Evolutionary conservation across 2,113 vertebrate genomes (phyloP), one percentile per base, ranked within the genome.

Genomic region (Psophia crepitans): DNA sequence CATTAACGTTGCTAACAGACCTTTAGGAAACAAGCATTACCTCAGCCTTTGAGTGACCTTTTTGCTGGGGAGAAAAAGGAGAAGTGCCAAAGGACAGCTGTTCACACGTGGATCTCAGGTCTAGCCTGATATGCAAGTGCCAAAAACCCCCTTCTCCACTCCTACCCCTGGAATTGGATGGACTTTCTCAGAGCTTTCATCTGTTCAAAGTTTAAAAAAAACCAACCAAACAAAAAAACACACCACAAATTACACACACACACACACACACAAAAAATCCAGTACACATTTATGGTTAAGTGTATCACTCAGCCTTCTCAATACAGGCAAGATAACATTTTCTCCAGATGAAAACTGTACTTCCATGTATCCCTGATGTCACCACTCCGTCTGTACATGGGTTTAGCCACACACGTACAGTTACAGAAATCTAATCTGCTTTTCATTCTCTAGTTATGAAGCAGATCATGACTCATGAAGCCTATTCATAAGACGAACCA

Each of bases 371-470:
- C 30, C 18, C 14, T 63, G 54, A 33, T 53, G 49, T 57, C 44
- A 82, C 43, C 14, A 16, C 21, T 73, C 56, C 56, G 66, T 20
- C 24, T 0, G 0, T 64, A 56, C 39, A 11, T 11, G 43, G 14
- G 74, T 74, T 68, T 60, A 91, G 51, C 49, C 26, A 76, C 12
- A 46, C 16, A 22, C 2, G 5, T 15, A 65, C 10, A 77, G 26
- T n/a, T 57, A 56, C 26, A 83, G n/a, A 91, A 93, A 76, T 79
- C n/a, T 91, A 91, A 95, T n/a, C 70, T 4, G 1, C n/a, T 70
- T 90, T 88, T 94, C 56, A 43, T 81, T 94, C 65, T 64, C 64
- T 71, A 41, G 4, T 78, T 89, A 78, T 56, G 21, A 94, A 88
- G 76, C 19, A 92, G 33, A 86, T 46, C 39, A 64, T 79, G 84